phyloP scores from a whole-genome alignment of 2,113 vertebrate genomes.

The Caranx ignobilis region DNA sequence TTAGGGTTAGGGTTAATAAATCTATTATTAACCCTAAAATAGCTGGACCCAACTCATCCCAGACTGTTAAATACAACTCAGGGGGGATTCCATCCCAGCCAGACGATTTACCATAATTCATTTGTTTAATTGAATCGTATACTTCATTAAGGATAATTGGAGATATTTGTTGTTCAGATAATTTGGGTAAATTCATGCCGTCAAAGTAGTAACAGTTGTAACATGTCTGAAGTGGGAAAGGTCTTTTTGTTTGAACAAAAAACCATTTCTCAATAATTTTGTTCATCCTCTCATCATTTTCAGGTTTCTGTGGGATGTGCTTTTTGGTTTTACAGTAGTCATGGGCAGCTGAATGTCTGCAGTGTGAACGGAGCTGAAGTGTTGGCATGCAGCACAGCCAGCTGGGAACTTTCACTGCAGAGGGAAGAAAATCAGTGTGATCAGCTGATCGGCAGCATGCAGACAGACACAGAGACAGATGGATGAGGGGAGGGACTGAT shows the following conservation, averaged over 20 bases:
- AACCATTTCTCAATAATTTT: not conserved
- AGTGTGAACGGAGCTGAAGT: slow-evolving; percentile 32
- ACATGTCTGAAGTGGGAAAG: not conserved
- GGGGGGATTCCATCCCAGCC: too few species aligned
- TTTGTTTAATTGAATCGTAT: too few species aligned
- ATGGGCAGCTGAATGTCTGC: not conserved
- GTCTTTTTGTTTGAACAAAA: not conserved
- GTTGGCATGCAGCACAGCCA: slow-evolving; percentile 45
- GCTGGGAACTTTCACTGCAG: slow-evolving; percentile 33
- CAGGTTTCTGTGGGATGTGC: not conserved
- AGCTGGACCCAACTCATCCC: too few species aligned
- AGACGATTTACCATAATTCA: too few species aligned
- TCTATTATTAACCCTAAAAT: too few species aligned
- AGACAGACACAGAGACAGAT: not conserved
- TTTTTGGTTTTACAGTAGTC: not conserved
- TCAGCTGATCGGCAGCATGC: slow-evolving; percentile 46
- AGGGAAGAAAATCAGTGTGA: not conserved
- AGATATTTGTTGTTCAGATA: too few species aligned
- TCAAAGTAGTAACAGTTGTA: too few species aligned
- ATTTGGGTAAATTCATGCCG: too few species aligned
- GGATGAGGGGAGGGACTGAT: not conserved
- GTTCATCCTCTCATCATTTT: not conserved
- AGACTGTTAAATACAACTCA: too few species aligned
- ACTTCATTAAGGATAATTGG: too few species aligned
- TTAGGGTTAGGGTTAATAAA: too few species aligned